A percentile compares a stretch with the other conserved stretches of the same genome.
Evolutionary conservation across 1,140 invertebrate species (phyloP).

Genomic region (Drosophila athabasca): DNA sequence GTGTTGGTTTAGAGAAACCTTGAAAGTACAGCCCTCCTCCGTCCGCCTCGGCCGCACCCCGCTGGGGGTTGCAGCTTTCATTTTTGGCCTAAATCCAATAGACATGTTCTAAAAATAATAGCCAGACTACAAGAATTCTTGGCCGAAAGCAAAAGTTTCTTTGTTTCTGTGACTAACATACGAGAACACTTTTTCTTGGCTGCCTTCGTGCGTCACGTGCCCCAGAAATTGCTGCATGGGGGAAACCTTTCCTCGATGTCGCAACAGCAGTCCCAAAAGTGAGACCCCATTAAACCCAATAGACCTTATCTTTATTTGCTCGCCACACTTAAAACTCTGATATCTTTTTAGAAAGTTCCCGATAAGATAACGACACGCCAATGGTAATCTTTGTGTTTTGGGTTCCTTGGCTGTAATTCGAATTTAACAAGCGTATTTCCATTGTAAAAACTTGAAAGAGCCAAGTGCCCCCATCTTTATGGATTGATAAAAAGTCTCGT

Average conservation of each 20-base stretch:
- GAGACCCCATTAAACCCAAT: conserved; percentile 21
- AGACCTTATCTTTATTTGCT: conserved; percentile 39
- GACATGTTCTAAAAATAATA: conserved; percentile 57
- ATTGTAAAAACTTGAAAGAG: conserved; percentile 27
- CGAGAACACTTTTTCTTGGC: conserved; percentile 13
- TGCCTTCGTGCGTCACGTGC: conserved; percentile 24
- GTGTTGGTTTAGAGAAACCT: conserved; percentile 45
- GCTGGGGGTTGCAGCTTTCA: conserved; percentile 37
- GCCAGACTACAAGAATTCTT: conserved; percentile 31
- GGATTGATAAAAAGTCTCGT: conserved; percentile 17
- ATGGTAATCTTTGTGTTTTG: not conserved
- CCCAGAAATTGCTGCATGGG: conserved; percentile 32
- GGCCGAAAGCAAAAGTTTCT: conserved; percentile 71
- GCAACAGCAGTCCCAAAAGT: conserved; percentile 36
- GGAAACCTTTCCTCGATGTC: conserved; percentile 37
- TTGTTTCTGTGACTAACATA: conserved; percentile 2
- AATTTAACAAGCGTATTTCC: conserved; percentile 35
- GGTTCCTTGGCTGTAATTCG: conserved; percentile 35
- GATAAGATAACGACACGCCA: conserved; percentile 30
- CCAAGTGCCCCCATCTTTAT: conserved; percentile 30
- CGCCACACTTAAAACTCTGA: conserved; percentile 36
- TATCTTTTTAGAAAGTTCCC: conserved; percentile 28
- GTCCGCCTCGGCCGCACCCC: not conserved
- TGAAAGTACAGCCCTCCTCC: conserved; percentile 40
- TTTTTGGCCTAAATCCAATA: conserved; percentile 69